Base-by-base conservation (phyloP, 2,888 invertebrate species). In the Cheilosia vulpina region DNA sequence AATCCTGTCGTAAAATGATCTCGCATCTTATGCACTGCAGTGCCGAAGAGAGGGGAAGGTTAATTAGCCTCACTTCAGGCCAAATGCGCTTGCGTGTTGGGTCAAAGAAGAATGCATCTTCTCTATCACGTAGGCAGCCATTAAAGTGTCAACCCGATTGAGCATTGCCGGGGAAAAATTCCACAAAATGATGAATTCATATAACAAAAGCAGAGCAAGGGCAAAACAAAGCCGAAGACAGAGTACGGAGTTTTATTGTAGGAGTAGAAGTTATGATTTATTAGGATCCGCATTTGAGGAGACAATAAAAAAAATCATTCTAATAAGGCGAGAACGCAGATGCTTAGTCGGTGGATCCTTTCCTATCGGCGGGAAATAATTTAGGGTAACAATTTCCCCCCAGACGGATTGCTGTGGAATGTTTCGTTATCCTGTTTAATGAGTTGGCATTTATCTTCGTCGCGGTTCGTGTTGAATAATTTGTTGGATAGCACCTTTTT, bases 1-100 rank as follows among this genome's bases (percentile, higher is more conserved):
- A 81, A 85, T 85, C 76, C 81, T 76, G 76, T 77, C 76, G 62
- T 85, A 81, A 81, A 85, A n/a, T 50, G 75, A 84, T 84, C 85
- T 38, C 17, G 68, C 55, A 75, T 60, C 65, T 71, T 76, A 66
- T 68, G 73, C 13, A 58, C 73, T 9, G 50, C 45, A 50, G 27
- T 45, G 53, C n/a, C 38, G 38, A 27, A 11, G 24, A 52, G 75
- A 24, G 47, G 9, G 45, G 9, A 19, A 17, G 72, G 72, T 85
- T 85, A 85, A 81, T 85, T 85, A 81, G 76, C 60, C 55, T 50
- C 71, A 45, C 50, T 47, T 53, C 24, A 71, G 63, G 31, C 17
- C 27, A 21, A 34, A 41, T 27, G 27, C 21, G 55, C 62, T 24
- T 58, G 66, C 77, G 52, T 58, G 58, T 41, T 53, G 24, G 58